Conservation (phyloP, 2,797 vertebrate genomes). For the Natrix natrix region DNA sequence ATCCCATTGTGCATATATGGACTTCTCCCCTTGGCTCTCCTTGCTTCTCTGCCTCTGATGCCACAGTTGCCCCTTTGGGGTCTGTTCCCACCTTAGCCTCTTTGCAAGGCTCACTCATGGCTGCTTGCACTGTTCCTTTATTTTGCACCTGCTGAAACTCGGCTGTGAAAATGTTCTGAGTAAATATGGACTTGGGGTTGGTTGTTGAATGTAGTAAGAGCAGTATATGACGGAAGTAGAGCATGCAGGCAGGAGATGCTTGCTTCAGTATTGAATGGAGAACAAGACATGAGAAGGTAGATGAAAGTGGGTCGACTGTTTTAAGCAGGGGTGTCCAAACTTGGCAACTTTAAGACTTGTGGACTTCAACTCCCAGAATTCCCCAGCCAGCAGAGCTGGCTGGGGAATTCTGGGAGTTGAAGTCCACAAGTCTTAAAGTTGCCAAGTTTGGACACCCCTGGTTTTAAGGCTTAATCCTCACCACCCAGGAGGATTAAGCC, state of each 20-base stretch:
- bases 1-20: background rate
- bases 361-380: no score
- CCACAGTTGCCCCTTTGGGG: background rate
- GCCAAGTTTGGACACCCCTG: no score
- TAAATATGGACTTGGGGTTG: background rate
- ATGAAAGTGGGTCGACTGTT: background rate
- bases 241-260: background rate
- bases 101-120: background rate
- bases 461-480: background rate
- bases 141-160: background rate
- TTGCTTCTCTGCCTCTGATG: background rate
- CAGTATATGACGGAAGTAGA: background rate
- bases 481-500: background rate
- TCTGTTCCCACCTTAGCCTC: background rate
- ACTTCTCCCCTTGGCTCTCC: background rate
- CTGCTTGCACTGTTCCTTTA: background rate
- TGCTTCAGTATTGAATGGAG: background rate
- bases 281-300: background rate
- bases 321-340: no score
- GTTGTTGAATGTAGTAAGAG: background rate
- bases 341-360: no score
- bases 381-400: no score
- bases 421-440: no score
- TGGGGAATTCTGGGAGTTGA: no score
- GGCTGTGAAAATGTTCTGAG: background rate